Evolutionary conservation across 35 echinoderm and acorn worm species (phyloP).

Genomic region (Apostichopus japonicus): DNA sequence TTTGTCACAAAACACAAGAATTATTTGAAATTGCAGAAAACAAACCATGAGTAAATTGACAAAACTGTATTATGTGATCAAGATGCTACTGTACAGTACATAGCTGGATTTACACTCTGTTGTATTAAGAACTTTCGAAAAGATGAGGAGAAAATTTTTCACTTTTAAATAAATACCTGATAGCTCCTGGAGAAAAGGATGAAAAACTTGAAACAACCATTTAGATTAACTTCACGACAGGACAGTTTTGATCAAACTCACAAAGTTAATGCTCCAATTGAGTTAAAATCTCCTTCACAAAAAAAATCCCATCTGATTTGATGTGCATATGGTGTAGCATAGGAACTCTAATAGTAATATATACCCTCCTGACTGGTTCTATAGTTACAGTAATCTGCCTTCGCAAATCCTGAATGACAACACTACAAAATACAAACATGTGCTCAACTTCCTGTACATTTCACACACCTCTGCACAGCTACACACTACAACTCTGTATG

Average conservation of each 20-base stretch:
- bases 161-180: neutral
- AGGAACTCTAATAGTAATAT: neutral
- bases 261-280: too few relatives aligned
- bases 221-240: neutral
- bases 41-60: too few relatives aligned
- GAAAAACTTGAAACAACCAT: neutral
- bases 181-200: neutral
- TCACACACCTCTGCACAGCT: neutral
- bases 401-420: neutral
- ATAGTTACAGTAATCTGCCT: neutral
- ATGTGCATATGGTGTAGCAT: neutral
- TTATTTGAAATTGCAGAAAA: too few relatives aligned
- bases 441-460: neutral
- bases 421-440: neutral
- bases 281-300: too few relatives aligned
- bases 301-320: too few relatives aligned
- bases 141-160: too few relatives aligned
- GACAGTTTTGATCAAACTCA: too few relatives aligned
- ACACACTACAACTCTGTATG: neutral
- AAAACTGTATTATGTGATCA: too few relatives aligned
- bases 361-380: neutral
- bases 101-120: too few relatives aligned
- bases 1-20: too few relatives aligned
- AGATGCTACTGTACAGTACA: too few relatives aligned
- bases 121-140: too few relatives aligned